Percentiles rank a stretch among this genome's conserved stretches.
phyloP scores from a whole-genome alignment of 92 coral and sea anemone genomes.

The Meandrina meandrites region DNA sequence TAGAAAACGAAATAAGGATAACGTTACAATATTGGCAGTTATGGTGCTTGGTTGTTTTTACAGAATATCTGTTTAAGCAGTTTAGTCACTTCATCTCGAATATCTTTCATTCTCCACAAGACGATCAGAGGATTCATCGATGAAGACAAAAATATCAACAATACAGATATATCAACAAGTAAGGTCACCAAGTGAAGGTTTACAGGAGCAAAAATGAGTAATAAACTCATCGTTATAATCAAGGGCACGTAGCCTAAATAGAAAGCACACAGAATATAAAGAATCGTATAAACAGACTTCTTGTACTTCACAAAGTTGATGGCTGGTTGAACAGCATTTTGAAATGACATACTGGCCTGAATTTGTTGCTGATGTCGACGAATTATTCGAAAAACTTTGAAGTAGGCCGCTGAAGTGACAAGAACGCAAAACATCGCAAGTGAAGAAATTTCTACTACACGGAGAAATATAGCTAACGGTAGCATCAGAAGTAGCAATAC shows the following conservation, averaged over 20 bases:
- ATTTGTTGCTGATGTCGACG: too few relatives aligned
- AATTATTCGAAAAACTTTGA: too few relatives aligned
- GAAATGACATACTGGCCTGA: neutral
- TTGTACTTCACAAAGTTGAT: neutral
- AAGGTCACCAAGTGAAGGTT: neutral
- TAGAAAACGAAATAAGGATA: too few relatives aligned
- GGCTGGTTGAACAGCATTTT: neutral
- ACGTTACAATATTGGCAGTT: too few relatives aligned
- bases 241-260: conserved; percentile 16
- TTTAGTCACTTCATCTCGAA: neutral
- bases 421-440: too few relatives aligned
- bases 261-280: neutral
- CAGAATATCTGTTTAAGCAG: neutral
- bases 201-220: too few relatives aligned
- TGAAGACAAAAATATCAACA: neutral
- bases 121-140: neutral
- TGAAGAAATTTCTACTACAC: too few relatives aligned
- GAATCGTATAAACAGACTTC: neutral
- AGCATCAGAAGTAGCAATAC: too few relatives aligned
- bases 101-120: conserved; percentile 19
- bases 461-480: too few relatives aligned
- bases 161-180: neutral
- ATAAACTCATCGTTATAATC: neutral
- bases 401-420: too few relatives aligned
- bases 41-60: neutral